A percentile compares a stretch with the other conserved stretches of the same genome.
These are phyloP conservation scores for Drosophila oshimai DNA, from an alignment of 1,140 invertebrate genomes.

Conservation along the genomic window DNA sequence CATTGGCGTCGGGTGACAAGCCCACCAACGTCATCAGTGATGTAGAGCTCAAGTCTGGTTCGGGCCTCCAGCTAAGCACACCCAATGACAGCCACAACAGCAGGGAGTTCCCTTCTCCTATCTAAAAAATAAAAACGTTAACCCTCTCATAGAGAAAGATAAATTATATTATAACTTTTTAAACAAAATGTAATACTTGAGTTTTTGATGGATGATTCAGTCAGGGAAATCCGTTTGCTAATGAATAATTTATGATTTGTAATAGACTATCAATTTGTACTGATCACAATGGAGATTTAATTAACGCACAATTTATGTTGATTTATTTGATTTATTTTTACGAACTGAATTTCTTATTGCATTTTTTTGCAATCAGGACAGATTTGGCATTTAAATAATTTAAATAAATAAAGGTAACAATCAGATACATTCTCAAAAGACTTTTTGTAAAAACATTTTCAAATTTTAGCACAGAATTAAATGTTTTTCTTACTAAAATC, in stretches of 20 bases:
- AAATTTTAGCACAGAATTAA: too few species aligned
- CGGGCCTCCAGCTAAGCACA: constrained; percentile 1
- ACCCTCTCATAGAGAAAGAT: not conserved
- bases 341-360: not conserved
- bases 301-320: constrained; percentile 16
- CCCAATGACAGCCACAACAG: not conserved
- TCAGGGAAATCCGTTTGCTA: constrained; percentile 7
- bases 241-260: constrained; percentile 8
- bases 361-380: not conserved
- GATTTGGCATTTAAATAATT: not conserved
- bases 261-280: not conserved
- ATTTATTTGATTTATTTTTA: too few species aligned
- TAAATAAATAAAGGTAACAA: not conserved
- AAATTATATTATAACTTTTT: not conserved
- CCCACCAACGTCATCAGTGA: constrained; percentile 42
- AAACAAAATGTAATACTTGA: not conserved
- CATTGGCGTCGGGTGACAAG: constrained; percentile 57
- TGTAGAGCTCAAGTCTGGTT: not conserved
- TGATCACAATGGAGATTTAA: not conserved
- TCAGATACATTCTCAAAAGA: too few species aligned
- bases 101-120: constrained; percentile 14
- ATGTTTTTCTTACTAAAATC: too few species aligned
- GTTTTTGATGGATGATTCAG: constrained; percentile 3
- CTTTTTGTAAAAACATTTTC: too few species aligned
- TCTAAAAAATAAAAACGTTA: not conserved